These are phyloP conservation scores for Porites divaricata DNA, from an alignment of 92 coral and sea anemone genomes.

Conservation along the genomic window DNA sequence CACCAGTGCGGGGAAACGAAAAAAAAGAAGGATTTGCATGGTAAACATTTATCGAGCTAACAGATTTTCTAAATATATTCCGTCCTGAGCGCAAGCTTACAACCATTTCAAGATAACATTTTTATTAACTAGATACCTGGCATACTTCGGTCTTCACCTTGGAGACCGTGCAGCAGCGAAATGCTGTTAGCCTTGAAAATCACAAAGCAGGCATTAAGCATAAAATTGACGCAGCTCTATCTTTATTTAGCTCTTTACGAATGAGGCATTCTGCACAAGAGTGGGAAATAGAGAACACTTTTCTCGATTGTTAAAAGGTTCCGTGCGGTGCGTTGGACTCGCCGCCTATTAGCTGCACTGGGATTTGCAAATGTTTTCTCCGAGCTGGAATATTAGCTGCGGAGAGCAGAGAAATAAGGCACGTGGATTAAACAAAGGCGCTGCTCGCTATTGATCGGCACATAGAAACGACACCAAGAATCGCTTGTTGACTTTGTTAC, in stretches of 20 bases:
- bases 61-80: slow-evolving; percentile 11
- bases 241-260: slow-evolving; percentile 10
- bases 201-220: background rate
- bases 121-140: slow-evolving; percentile 37
- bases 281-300: background rate
- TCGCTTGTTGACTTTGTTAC: slow-evolving; percentile 70
- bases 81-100: slow-evolving; percentile 4
- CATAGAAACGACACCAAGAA: slow-evolving; percentile 47
- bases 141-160: slow-evolving; percentile 41
- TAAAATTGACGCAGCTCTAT: background rate
- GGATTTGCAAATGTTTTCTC: slow-evolving; percentile 41
- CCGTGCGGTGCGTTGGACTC: background rate
- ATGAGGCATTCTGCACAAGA: slow-evolving; percentile 19
- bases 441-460: slow-evolving; percentile 42
- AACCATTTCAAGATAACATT: slow-evolving; percentile 28
- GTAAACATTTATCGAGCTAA: slow-evolving; percentile 33
- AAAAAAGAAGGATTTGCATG: slow-evolving; percentile 32
- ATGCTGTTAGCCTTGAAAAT: background rate
- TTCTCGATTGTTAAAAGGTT: background rate
- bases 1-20: background rate
- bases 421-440: slow-evolving; percentile 51
- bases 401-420: slow-evolving; percentile 46
- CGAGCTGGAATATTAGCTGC: slow-evolving; percentile 16
- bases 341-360: slow-evolving; percentile 20
- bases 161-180: slow-evolving; percentile 32